A percentile compares a stretch with the other conserved stretches of the same genome.
Evolutionary conservation across 1,140 invertebrate genomes (phyloP).

Genomic region (Harpegnathos saltator): DNA sequence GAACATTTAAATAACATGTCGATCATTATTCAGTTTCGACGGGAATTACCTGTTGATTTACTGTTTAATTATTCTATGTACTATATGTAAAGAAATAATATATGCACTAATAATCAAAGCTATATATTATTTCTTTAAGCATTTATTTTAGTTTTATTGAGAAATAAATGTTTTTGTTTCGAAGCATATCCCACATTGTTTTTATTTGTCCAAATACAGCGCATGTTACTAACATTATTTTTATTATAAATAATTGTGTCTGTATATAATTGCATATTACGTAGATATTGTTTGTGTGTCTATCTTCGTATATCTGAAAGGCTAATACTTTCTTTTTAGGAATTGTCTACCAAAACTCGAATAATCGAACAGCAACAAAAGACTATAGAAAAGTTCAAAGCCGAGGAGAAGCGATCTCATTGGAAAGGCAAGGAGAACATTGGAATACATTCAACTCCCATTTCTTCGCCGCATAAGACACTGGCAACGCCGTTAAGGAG

Average conservation of each 20-base stretch:
- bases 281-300: conserved; percentile 35
- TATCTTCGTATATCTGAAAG: conserved; percentile 13
- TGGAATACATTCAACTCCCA: conserved; percentile 74
- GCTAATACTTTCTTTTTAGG: conserved; percentile 77
- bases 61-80: conserved; percentile 10
- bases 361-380: conserved; percentile 78
- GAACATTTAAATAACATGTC: no score
- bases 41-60: conserved; percentile 25
- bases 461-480: conserved; percentile 80
- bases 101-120: neutral
- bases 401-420: conserved; percentile 77
- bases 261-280: conserved; percentile 42
- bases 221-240: neutral
- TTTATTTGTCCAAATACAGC: conserved; percentile 51
- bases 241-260: neutral
- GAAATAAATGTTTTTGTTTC: conserved; percentile 54
- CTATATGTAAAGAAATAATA: conserved; percentile 32
- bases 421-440: conserved; percentile 83
- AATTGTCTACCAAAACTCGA: conserved; percentile 78
- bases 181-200: conserved; percentile 48
- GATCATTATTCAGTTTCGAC: neutral
- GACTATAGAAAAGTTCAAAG: conserved; percentile 75
- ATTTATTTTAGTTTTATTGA: conserved; percentile 40
- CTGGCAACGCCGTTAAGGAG: conserved; percentile 80
- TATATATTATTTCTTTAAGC: conserved; percentile 21